Base-by-base conservation (phyloP, 2,797 vertebrate genomes). In the Typhlichthys eigenmanni region DNA sequence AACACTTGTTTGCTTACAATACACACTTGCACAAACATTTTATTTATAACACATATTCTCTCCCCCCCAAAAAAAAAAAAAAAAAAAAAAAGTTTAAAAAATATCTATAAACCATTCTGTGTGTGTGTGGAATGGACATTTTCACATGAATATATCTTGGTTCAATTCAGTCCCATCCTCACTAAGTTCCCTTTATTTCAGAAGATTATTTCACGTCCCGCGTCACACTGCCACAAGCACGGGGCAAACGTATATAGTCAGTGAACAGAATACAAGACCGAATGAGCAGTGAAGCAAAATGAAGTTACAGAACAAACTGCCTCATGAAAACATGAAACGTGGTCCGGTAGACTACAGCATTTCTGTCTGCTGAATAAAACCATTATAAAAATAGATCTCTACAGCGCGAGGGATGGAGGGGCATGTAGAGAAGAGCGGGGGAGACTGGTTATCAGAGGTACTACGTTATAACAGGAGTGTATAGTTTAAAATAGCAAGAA, bases 181-280 rank as follows among this genome's bases (percentile, higher is more conserved):
- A 6, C 64, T 68, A 69, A 51, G 13, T 86, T 91, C 87, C 88
- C 90, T 91, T 91, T 89, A 75, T 71, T 71, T 45, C 69, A 62
- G 45, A 63, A 62, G 1, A 49, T 34, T 46, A 45, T 45, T 59
- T 80, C 49, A 58, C 47, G 52, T 69, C 46, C 17, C 19, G 47
- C 32, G 72, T 49, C 43, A 62, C 55, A 64, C 38, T 55, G 52
- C 64, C 47, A 50, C 69, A 9, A 10, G 55, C 53, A 75, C 69
- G 73, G 72, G 62, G 70, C 13, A 24, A 68, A 72, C 55, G 58
- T 50, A 14, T 29, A 11, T 62, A 58, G 50, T 61, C 58, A 57
- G 47, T 58, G 65, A 68, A 62, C 49, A 2, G 38, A 43, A 43
- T 43, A 67, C 54, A 38, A 62, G 69, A 75, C 32, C 4, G 24